phyloP scores from a whole-genome alignment of 2,113 vertebrate genomes.

The Hemiprocne comata region DNA sequence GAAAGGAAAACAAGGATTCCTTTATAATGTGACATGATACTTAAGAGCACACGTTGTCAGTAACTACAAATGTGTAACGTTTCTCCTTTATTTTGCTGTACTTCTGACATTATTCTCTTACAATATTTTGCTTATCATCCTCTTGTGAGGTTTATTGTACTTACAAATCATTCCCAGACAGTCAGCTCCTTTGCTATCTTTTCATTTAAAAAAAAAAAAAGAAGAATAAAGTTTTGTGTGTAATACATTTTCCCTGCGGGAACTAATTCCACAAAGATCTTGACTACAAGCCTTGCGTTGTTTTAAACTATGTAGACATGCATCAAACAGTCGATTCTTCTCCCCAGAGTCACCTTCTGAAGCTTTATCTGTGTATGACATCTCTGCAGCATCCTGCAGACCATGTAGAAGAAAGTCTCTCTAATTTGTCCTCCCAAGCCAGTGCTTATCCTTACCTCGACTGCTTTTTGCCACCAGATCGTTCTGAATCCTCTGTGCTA shows the following conservation, averaged over 20 bases:
- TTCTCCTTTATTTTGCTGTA: constrained; percentile 25
- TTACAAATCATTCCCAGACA: constrained; percentile 66
- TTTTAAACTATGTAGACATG: constrained; percentile 45
- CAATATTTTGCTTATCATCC: constrained; percentile 49
- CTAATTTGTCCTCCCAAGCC: not conserved
- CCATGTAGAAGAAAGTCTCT: not conserved
- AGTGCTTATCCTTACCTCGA: not conserved
- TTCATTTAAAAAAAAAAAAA: constrained; percentile 28
- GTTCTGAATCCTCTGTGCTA: not conserved
- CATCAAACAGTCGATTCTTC: not conserved
- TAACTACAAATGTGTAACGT: not conserved
- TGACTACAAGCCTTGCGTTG: constrained; percentile 50
- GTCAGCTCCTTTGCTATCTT: constrained; percentile 52
- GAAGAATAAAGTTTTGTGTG: not conserved
- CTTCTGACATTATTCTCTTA: constrained; percentile 48
- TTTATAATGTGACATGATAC: constrained; percentile 32
- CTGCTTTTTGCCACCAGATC: not conserved
- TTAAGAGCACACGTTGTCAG: constrained; percentile 21
- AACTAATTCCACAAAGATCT: constrained; percentile 54
- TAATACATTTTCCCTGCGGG: constrained; percentile 46
- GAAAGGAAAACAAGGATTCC: constrained; percentile 52
- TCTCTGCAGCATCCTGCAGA: not conserved
- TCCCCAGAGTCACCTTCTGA: not conserved
- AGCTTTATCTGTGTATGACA: not conserved
- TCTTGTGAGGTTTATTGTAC: constrained; percentile 56